phyloP scores from a whole-genome alignment of 2,113 vertebrate species.

The Actenoides lindsayi region DNA sequence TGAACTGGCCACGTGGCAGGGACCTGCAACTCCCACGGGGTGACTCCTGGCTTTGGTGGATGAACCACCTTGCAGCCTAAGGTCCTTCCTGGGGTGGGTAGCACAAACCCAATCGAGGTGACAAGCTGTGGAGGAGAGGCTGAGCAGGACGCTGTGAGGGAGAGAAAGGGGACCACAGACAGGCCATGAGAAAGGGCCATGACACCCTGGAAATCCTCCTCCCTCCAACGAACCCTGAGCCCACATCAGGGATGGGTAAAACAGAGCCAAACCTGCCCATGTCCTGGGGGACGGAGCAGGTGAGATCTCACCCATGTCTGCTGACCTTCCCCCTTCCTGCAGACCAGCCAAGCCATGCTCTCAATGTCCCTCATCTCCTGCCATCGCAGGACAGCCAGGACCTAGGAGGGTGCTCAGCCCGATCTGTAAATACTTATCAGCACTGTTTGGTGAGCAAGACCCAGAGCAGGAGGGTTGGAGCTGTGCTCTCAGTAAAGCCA shows the following conservation, averaged over 20 bases:
- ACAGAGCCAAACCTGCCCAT: neutral
- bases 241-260: neutral
- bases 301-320: neutral
- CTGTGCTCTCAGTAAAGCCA: neutral
- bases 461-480: neutral
- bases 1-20: accelerated
- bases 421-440: neutral
- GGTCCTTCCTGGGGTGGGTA: neutral
- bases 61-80: neutral
- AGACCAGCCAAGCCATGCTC: neutral
- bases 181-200: neutral
- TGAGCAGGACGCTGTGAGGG: neutral
- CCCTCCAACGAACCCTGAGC: neutral
- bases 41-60: neutral
- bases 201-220: neutral
- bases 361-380: neutral
- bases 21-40: neutral
- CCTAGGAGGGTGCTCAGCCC: neutral
- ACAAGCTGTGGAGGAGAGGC: neutral
- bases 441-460: neutral
- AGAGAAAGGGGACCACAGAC: neutral
- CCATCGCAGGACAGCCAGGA: neutral
- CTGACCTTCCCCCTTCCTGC: neutral
- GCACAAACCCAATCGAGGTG: neutral
- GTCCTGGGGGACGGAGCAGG: neutral